A percentile compares a stretch with the other conserved stretches of the same genome.
Evolutionary conservation across 1,140 invertebrate genomes (phyloP).

Genomic region (Brachystomella parvula): DNA sequence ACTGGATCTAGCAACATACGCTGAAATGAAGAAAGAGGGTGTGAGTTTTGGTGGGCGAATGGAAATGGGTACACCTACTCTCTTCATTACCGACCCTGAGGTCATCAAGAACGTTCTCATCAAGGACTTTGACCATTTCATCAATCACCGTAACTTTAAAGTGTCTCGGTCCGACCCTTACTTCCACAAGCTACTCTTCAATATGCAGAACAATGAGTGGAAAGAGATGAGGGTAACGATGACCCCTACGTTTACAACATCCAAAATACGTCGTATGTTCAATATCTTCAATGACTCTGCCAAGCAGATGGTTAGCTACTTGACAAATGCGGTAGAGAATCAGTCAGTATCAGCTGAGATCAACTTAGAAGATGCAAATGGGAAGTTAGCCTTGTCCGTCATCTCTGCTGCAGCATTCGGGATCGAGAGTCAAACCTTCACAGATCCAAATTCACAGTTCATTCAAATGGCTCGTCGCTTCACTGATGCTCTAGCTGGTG

Average conservation of each 20-base stretch:
- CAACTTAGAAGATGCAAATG: slow-evolving; percentile 37
- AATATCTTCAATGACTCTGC: background rate
- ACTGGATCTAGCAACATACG: background rate
- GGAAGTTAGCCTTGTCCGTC: slow-evolving; percentile 46
- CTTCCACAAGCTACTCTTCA: slow-evolving; percentile 17
- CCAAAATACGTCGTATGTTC: slow-evolving; percentile 39
- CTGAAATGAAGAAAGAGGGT: background rate
- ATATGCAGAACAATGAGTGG: slow-evolving; percentile 37
- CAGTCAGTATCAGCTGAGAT: background rate
- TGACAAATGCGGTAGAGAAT: background rate
- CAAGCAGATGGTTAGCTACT: background rate
- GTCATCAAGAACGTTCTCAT: slow-evolving; percentile 40
- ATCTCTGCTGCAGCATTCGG: slow-evolving; percentile 49
- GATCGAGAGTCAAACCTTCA: slow-evolving; percentile 41
- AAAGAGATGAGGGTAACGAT: slow-evolving; percentile 39
- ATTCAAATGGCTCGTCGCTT: slow-evolving; percentile 14
- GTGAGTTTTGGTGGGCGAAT: background rate
- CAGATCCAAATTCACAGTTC: slow-evolving; percentile 34
- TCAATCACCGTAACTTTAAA: slow-evolving; percentile 41
- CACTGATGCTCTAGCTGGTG: background rate
- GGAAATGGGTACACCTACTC: slow-evolving; percentile 2
- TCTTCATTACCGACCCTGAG: slow-evolving; percentile 12
- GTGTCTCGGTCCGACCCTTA: slow-evolving; percentile 35
- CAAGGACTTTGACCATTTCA: slow-evolving; percentile 49
- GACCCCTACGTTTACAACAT: slow-evolving; percentile 40